Evolutionary conservation across 2,888 invertebrate species (phyloP).

Genomic region (Acleris holmiana): DNA sequence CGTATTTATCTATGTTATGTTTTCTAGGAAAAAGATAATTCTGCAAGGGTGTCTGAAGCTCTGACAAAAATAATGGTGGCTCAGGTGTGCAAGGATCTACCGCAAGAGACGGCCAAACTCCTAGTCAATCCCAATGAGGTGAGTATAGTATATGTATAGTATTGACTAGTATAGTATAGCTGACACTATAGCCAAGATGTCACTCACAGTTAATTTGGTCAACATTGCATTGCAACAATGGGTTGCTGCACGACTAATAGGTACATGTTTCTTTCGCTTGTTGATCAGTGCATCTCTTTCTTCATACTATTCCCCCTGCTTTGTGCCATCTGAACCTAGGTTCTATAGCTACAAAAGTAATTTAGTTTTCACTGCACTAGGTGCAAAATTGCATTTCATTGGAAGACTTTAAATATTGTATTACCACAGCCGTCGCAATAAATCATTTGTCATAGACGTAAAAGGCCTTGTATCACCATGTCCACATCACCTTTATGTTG

Average conservation of each 20-base stretch:
- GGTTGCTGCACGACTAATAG: no score
- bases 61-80: constrained; percentile 87
- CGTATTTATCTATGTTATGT: constrained; percentile 2
- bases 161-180: constrained; percentile 39
- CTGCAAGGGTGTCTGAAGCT: constrained; percentile 84
- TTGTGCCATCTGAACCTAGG: neutral
- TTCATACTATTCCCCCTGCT: neutral
- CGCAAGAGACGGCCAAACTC: constrained; percentile 71
- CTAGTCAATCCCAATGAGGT: constrained; percentile 89
- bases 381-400: no score
- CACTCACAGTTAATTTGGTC: neutral
- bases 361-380: neutral
- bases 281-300: no score
- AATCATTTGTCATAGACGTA: no score
- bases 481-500: neutral
- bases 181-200: neutral
- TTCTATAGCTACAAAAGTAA: neutral
- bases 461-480: neutral
- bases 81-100: constrained; percentile 83
- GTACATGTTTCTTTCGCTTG: no score
- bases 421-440: neutral
- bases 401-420: no score
- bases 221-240: no score
- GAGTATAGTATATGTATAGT: constrained; percentile 41
- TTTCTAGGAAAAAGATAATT: constrained; percentile 80